Conservation (phyloP, 2,888 invertebrate species). For the Pyrochroa serraticornis region DNA sequence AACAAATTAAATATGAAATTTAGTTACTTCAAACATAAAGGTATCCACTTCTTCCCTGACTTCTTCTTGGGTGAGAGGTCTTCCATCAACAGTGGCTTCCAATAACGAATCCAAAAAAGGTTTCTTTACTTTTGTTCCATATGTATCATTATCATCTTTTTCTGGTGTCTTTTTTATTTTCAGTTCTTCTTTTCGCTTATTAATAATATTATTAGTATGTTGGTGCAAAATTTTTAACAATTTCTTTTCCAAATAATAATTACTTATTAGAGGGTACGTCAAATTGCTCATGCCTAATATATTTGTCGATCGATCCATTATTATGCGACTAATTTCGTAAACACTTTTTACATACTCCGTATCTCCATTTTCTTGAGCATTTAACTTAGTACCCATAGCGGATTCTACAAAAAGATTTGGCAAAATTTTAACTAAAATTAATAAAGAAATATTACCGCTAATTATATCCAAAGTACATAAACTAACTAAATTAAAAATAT, state of each 20-base stretch:
- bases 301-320: conserved; percentile 40
- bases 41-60: conserved; percentile 73
- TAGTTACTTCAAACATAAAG: conserved; percentile 70
- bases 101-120: background rate
- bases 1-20: background rate
- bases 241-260: conserved; percentile 63
- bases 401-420: conserved; percentile 74
- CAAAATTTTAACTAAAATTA: background rate
- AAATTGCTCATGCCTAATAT: conserved; percentile 56
- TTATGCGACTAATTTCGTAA: conserved; percentile 57
- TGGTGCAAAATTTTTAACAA: conserved; percentile 59
- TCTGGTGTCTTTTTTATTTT: conserved; percentile 44
- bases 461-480: conserved; percentile 67
- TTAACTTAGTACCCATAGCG: conserved; percentile 79
- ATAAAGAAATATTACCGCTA: conserved; percentile 57
- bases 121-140: background rate
- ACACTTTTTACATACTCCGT: conserved; percentile 76
- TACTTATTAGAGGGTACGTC: conserved; percentile 61
- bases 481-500: conserved; percentile 68
- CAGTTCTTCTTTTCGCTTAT: conserved; percentile 50
- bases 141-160: background rate
- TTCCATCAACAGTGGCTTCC: conserved; percentile 58
- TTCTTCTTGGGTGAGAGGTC: conserved; percentile 52
- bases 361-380: conserved; percentile 72
- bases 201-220: conserved; percentile 63